These are phyloP conservation scores for Oryzias sinensis DNA, from an alignment of 2,797 vertebrate genomes.

Conservation along the genomic window DNA sequence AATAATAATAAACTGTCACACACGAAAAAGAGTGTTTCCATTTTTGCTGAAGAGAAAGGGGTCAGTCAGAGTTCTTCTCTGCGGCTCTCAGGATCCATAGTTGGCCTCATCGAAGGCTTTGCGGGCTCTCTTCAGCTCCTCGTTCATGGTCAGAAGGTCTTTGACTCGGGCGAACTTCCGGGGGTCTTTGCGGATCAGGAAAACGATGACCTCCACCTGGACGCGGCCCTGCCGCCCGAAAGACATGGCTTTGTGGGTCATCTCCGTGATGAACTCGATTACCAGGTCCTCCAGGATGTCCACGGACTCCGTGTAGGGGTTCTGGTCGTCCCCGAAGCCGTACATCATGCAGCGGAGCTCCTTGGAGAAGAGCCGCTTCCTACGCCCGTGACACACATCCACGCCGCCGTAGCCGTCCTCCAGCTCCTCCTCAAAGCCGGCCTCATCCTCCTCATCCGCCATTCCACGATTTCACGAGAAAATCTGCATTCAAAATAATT, in stretches of 20 bases:
- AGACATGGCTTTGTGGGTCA: conserved; percentile 98
- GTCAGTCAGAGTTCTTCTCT: no score
- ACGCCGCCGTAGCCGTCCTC: conserved; percentile 85
- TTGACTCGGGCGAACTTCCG: conserved; percentile 96
- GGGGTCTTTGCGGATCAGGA: conserved; percentile 95
- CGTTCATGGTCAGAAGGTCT: conserved; percentile 97
- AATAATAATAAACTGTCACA: no score
- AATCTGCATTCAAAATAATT: no score
- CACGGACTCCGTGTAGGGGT: conserved; percentile 96
- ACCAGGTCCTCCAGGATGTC: conserved; percentile 97
- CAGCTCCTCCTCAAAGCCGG: conserved; percentile 88
- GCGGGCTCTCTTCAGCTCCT: conserved; percentile 94
- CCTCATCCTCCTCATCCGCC: conserved; percentile 81
- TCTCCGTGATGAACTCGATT: conserved; percentile 97
- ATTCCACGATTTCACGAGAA: conserved; percentile 43
- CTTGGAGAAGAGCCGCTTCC: conserved; percentile 96
- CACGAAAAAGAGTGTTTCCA: no score
- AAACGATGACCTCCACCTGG: conserved; percentile 98
- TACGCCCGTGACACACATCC: conserved; percentile 87
- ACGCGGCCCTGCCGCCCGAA: conserved; percentile 95
- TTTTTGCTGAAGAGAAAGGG: no score
- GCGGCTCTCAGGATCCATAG: conserved; percentile 84
- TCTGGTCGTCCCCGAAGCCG: conserved; percentile 97
- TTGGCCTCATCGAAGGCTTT: conserved; percentile 98
- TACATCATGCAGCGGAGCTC: conserved; percentile 99